Evolutionary conservation across 37 sponge, comb jelly and placozoan species (phyloP).

Genomic region (Lycopodina hypogea): DNA sequence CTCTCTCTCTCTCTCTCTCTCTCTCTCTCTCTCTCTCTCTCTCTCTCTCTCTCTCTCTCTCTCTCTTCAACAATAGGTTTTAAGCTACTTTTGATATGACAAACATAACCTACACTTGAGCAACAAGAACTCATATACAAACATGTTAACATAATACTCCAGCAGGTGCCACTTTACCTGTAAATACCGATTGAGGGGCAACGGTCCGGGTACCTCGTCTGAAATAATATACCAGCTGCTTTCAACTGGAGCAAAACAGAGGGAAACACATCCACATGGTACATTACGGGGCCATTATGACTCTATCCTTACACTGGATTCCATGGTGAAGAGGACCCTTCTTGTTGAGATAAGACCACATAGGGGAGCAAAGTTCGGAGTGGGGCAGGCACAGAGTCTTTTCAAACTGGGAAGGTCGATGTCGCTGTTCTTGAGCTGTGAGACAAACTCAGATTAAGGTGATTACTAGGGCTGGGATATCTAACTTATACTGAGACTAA

Average conservation of each 20-base stretch:
- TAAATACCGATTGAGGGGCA: constrained; percentile 20
- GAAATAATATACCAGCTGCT: constrained; percentile 15
- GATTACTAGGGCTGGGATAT: too few relatives aligned
- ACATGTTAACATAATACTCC: too few relatives aligned
- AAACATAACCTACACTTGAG: too few relatives aligned
- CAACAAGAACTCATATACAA: too few relatives aligned
- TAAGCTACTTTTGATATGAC: too few relatives aligned
- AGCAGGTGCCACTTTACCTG: constrained; percentile 7
- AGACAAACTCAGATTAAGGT: background rate
- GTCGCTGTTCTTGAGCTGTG: constrained; percentile 17
- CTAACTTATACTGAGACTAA: too few relatives aligned
- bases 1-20: too few relatives aligned
- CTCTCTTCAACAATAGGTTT: too few relatives aligned
- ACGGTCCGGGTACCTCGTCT: constrained; percentile 12
- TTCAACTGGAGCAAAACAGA: constrained; percentile 28
- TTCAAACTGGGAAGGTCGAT: constrained; percentile 24
- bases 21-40: too few relatives aligned
- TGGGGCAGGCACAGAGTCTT: constrained; percentile 24
- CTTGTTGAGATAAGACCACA: background rate
- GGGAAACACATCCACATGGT: background rate
- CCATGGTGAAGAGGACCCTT: constrained; percentile 11
- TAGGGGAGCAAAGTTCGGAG: constrained; percentile 12
- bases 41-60: too few relatives aligned
- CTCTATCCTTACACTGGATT: constrained; percentile 45
- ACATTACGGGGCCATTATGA: background rate